Conservation (phyloP, 2,113 vertebrate genomes). For the Lipotes vexillifer region DNA sequence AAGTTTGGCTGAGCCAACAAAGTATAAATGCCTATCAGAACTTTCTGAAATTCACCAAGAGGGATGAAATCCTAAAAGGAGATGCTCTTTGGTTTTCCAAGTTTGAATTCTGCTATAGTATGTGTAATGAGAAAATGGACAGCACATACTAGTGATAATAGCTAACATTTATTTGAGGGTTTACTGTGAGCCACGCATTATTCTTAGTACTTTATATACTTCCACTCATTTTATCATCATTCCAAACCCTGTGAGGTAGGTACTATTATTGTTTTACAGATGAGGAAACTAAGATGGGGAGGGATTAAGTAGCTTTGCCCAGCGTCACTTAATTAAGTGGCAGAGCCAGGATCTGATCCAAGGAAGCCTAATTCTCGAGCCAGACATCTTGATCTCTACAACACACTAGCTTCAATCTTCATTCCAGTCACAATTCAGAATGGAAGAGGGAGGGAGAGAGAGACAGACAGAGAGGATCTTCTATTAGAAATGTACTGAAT, state of each 20-base stretch:
- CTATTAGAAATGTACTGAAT: neutral
- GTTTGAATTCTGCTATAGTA: neutral
- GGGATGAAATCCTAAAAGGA: neutral
- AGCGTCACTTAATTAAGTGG: neutral
- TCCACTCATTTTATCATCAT: neutral
- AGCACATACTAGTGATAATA: neutral
- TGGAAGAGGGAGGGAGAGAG: too few species aligned
- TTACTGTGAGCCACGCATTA: neutral
- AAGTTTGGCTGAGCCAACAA: neutral
- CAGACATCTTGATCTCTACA: neutral
- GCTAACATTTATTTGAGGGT: neutral
- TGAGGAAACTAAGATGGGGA: neutral
- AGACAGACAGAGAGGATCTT: neutral
- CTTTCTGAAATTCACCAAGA: neutral
- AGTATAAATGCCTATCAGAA: neutral
- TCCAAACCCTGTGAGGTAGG: neutral
- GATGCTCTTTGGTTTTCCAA: neutral
- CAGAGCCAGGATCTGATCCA: neutral
- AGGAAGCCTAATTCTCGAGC: neutral
- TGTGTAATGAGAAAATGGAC: neutral
- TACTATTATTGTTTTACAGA: neutral
- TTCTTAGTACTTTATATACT: neutral
- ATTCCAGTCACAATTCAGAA: neutral
- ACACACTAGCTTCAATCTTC: neutral
- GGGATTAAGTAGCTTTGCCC: neutral